Evolutionary conservation across 2,113 vertebrate species (phyloP).

Genomic region (Orientallactaga bullata): DNA sequence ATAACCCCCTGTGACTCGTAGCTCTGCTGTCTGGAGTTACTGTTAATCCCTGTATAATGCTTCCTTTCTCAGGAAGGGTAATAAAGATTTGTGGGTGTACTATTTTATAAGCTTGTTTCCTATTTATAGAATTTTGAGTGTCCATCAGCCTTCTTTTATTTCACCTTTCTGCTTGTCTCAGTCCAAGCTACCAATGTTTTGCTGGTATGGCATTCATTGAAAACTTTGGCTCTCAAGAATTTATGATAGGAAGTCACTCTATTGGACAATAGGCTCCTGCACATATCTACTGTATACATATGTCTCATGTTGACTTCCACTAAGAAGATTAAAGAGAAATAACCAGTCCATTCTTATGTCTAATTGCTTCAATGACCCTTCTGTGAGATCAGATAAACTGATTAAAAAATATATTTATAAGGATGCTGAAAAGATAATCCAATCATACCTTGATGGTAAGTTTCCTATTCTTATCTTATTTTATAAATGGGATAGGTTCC

Average conservation of each 20-base stretch:
- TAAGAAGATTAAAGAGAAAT: background rate
- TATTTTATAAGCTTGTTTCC: background rate
- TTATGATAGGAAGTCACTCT: background rate
- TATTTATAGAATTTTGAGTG: background rate
- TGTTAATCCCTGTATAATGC: background rate
- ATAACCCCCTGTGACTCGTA: too few relatives aligned
- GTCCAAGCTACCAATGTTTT: background rate
- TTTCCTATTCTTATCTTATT: conserved; percentile 23
- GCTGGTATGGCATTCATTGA: background rate
- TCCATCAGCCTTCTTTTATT: background rate
- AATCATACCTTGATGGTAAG: fast-evolving
- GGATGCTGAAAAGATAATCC: background rate
- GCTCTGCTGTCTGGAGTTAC: background rate
- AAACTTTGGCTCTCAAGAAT: background rate
- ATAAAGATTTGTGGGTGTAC: background rate
- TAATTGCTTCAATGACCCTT: conserved; percentile 16
- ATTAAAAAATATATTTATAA: background rate
- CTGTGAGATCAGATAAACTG: background rate
- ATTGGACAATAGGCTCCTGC: background rate
- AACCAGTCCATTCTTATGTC: background rate
- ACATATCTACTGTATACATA: background rate
- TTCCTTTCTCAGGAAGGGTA: background rate
- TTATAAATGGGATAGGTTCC: background rate
- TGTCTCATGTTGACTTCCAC: conserved; percentile 5
- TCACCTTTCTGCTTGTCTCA: background rate